Conservation (phyloP, 2,797 vertebrate species). For the Pangasius krempfi region DNA sequence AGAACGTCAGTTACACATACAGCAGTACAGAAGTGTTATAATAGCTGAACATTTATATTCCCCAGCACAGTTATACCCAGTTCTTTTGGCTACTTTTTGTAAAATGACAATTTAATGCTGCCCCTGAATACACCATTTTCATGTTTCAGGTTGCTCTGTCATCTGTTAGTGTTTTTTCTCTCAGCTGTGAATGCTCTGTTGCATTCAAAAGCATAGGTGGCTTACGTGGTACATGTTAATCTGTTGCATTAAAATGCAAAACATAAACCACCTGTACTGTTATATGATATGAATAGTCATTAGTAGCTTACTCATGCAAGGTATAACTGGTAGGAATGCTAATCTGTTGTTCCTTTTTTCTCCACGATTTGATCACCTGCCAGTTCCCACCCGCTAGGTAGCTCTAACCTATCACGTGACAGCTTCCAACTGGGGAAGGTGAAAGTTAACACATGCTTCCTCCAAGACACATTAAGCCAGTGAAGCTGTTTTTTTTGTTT, state of each 20-base stretch:
- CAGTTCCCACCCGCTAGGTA: neutral
- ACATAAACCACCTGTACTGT: neutral
- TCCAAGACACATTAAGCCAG: neutral
- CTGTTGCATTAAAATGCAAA: neutral
- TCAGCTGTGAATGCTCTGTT: neutral
- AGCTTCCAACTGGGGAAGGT: neutral
- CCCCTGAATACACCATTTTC: neutral
- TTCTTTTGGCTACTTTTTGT: neutral
- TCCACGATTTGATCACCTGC: neutral
- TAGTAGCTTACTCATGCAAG: neutral
- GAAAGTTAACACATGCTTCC: neutral
- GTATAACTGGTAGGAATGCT: neutral
- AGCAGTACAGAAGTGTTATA: neutral
- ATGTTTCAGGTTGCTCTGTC: neutral
- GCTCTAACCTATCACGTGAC: neutral
- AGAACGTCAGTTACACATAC: neutral
- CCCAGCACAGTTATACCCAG: no score
- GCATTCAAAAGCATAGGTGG: neutral
- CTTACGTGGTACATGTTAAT: neutral
- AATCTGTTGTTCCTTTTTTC: neutral
- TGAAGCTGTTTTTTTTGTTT: neutral
- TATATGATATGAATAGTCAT: neutral
- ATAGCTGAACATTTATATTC: neutral
- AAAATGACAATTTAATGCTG: neutral
- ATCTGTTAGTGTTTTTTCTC: neutral